phyloP scores from a whole-genome alignment of 2,113 vertebrate species.

The Nyctereutes procyonoides region DNA sequence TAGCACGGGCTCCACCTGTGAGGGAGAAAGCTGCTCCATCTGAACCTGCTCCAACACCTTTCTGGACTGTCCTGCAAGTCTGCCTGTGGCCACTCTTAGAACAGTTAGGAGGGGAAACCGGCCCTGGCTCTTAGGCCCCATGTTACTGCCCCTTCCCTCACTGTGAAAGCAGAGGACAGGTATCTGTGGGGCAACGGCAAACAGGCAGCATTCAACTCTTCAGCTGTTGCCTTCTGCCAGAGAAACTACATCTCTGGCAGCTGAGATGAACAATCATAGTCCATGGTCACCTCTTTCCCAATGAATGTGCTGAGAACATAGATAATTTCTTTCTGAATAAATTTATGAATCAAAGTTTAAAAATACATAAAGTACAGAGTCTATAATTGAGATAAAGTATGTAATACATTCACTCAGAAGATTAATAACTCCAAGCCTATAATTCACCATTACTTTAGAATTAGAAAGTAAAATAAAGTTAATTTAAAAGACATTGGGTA shows the following conservation, averaged over 20 bases:
- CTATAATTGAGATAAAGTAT: conserved; percentile 29
- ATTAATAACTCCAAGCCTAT: background rate
- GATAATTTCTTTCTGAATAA: conserved; percentile 18
- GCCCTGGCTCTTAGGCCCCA: too few species aligned
- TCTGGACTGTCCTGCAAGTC: background rate
- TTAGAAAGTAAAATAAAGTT: conserved; percentile 37
- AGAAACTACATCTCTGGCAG: background rate
- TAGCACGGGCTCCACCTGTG: background rate
- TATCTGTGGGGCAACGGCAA: background rate
- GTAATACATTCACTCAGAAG: conserved; percentile 5
- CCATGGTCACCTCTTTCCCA: background rate
- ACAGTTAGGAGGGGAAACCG: background rate
- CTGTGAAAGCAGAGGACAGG: background rate
- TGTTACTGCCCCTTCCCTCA: background rate
- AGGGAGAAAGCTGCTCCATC: background rate
- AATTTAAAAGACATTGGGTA: background rate
- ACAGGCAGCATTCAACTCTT: background rate
- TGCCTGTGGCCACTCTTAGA: fast-evolving
- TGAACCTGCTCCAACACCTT: background rate
- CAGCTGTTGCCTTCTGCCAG: background rate
- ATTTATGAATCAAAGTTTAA: conserved; percentile 18
- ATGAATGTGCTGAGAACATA: background rate
- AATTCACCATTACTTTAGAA: conserved; percentile 4
- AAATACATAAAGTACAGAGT: background rate
- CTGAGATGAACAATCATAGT: background rate